phyloP scores from a whole-genome alignment of 2,888 invertebrate species.

The Frankliniella intonsa region DNA sequence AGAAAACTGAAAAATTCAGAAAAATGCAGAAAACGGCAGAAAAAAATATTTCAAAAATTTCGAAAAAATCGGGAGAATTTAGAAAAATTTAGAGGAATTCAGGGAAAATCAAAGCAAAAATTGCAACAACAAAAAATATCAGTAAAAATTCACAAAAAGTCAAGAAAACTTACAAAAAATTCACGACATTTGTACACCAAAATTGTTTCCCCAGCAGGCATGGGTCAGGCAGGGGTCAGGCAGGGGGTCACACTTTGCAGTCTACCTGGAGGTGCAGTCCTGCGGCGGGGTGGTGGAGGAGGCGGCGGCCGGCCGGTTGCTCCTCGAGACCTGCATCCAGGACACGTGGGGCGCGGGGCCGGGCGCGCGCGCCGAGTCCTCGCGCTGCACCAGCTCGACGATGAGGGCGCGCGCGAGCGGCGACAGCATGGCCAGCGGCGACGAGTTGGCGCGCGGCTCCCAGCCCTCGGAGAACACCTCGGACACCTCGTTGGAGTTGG shows the following conservation, averaged over 20 bases:
- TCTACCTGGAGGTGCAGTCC: constrained; percentile 67
- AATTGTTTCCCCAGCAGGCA: not conserved
- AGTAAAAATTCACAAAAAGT: constrained; percentile 10
- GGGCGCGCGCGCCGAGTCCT: constrained; percentile 48
- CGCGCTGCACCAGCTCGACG: constrained; percentile 68
- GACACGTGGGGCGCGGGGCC: constrained; percentile 63
- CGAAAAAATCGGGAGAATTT: not conserved
- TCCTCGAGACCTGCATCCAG: constrained; percentile 70
- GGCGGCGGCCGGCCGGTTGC: constrained; percentile 45
- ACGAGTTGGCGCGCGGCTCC: constrained; percentile 47
- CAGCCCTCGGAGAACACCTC: constrained; percentile 70
- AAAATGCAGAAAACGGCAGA: no score
- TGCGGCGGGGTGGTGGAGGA: constrained; percentile 49
- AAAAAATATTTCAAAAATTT: not conserved
- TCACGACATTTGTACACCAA: not conserved
- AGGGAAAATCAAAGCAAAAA: not conserved
- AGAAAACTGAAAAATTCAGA: no score
- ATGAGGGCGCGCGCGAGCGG: constrained; percentile 65
- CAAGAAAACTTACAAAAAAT: no score
- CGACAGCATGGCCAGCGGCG: constrained; percentile 40
- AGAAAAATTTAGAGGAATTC: not conserved
- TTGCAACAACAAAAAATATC: not conserved
- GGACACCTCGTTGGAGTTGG: constrained; percentile 46
- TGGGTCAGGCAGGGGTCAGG: no score
- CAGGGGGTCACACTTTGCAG: no score